These are phyloP conservation scores for Drosophila subsilvestris DNA, from an alignment of 2,888 invertebrate genomes.

Conservation along the genomic window DNA sequence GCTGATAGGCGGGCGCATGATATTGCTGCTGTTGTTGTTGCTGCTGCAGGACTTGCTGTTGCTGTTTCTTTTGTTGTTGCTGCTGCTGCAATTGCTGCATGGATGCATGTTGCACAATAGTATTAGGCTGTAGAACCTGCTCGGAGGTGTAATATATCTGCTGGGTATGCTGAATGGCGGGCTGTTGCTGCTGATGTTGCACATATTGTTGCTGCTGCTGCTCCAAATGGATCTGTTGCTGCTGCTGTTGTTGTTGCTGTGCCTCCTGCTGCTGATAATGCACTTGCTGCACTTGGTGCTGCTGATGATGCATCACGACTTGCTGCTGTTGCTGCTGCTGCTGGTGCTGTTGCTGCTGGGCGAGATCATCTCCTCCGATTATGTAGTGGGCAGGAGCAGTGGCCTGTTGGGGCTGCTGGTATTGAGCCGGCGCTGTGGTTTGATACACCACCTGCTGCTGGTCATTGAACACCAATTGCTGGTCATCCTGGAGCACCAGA, in stretches of 20 bases:
- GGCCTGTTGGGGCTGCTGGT: slow-evolving; percentile 73
- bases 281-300: slow-evolving; percentile 56
- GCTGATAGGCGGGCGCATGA: slow-evolving; percentile 64
- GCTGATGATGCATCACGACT: slow-evolving; percentile 54
- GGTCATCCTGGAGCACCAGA: slow-evolving; percentile 80
- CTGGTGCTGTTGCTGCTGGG: slow-evolving; percentile 71
- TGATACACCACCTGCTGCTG: slow-evolving; percentile 84
- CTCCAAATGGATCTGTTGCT: slow-evolving; percentile 71
- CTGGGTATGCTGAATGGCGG: slow-evolving; percentile 71
- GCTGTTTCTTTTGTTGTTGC: slow-evolving; percentile 56
- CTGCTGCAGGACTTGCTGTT: slow-evolving; percentile 63
- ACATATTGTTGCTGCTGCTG: slow-evolving; percentile 71
- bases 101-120: slow-evolving; percentile 77
- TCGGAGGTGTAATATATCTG: slow-evolving; percentile 82
- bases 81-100: slow-evolving; percentile 68
- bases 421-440: slow-evolving; percentile 73
- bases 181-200: slow-evolving; percentile 69
- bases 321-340: slow-evolving; percentile 68
- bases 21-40: slow-evolving; percentile 50
- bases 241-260: slow-evolving; percentile 62
- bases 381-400: slow-evolving; percentile 73
- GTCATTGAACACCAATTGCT: slow-evolving; percentile 84
- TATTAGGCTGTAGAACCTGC: slow-evolving; percentile 76
- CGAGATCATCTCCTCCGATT: slow-evolving; percentile 66
- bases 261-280: slow-evolving; percentile 57